Evolutionary conservation across 1,140 invertebrate genomes (phyloP).

Genomic region (Zelostemma sp.): DNA sequence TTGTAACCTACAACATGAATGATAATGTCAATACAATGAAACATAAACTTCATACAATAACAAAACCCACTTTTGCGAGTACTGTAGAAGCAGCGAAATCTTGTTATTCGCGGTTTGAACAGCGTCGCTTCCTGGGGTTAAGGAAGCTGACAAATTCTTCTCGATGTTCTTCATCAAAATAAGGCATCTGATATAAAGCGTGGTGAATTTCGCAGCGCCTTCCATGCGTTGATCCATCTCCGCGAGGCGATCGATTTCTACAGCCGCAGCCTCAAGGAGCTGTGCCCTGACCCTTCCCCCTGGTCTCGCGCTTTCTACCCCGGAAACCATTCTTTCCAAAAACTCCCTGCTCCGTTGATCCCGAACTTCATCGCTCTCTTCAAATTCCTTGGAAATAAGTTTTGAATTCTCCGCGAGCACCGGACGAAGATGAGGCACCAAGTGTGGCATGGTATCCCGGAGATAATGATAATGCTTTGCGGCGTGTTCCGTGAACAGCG

Average conservation of each 20-base stretch:
- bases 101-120: constrained; percentile 69
- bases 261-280: constrained; percentile 79
- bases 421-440: constrained; percentile 82
- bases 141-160: constrained; percentile 57
- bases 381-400: constrained; percentile 46
- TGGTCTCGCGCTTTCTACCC: constrained; percentile 77
- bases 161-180: constrained; percentile 64
- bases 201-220: constrained; percentile 88
- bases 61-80: constrained; percentile 75
- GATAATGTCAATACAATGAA: no score
- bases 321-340: constrained; percentile 79
- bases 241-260: constrained; percentile 81
- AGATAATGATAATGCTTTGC: constrained; percentile 94
- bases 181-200: constrained; percentile 78
- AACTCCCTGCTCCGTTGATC: constrained; percentile 72
- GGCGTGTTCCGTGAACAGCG: constrained; percentile 92
- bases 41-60: no score
- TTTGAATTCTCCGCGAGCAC: constrained; percentile 60
- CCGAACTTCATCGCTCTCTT: constrained; percentile 56
- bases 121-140: constrained; percentile 60
- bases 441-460: constrained; percentile 91
- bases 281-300: constrained; percentile 74
- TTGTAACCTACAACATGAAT: no score
- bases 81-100: constrained; percentile 76
- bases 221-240: constrained; percentile 86